Evolutionary conservation across 2,113 vertebrate genomes (phyloP).

Genomic region (Agapornis roseicollis): DNA sequence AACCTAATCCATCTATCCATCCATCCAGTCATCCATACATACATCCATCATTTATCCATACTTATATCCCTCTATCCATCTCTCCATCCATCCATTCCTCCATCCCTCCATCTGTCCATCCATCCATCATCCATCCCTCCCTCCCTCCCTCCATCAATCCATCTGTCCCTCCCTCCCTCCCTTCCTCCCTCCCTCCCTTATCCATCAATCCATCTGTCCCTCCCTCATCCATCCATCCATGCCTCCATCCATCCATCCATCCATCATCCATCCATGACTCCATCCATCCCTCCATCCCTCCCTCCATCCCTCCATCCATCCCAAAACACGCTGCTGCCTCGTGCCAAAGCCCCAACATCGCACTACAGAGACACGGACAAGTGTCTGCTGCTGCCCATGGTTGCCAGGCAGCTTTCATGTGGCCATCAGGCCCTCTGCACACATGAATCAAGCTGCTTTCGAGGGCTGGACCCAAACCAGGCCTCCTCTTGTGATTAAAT

Average conservation of each 20-base stretch:
- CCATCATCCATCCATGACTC: background rate
- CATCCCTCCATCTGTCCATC: too few species aligned
- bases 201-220: too few species aligned
- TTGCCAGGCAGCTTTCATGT: slow-evolving; percentile 1
- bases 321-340: rapidly evolving
- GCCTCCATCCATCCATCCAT: background rate
- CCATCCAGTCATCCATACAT: background rate
- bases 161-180: too few species aligned
- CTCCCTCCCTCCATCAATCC: too few species aligned
- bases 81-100: too few species aligned
- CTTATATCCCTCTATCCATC: too few species aligned
- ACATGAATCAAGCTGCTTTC: slow-evolving; percentile 56
- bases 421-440: slow-evolving; percentile 1
- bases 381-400: background rate
- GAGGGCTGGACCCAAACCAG: slow-evolving; percentile 53
- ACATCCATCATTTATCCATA: too few species aligned
- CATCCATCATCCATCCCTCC: background rate
- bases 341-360: background rate
- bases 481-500: slow-evolving; percentile 35
- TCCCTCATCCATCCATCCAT: too few species aligned
- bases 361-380: background rate
- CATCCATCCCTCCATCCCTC: background rate
- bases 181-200: too few species aligned
- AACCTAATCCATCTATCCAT: background rate
- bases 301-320: background rate